Base-by-base conservation (phyloP, 2,888 invertebrate genomes). In the Dinocampus coccinellae region DNA sequence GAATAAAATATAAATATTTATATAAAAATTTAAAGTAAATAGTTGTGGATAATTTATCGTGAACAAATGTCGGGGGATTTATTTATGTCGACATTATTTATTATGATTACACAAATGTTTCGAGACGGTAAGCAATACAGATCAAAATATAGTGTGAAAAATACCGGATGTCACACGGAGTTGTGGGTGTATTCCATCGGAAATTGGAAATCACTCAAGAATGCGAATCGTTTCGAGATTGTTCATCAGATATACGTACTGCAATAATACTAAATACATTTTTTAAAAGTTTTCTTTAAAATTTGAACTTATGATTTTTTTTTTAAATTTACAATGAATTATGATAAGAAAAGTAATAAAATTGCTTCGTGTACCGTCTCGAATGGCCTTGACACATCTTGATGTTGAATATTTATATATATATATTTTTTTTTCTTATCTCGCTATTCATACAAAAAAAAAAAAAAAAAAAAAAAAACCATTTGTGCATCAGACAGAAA, bases 151-250 rank as follows among this genome's bases (percentile, higher is more conserved):
- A 42, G 39, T 16, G 52, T 11, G 24, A 39, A n/a, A 9, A 39
- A 39, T 16, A 61, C 33, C 20, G 29, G 26, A 61, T 29, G 29
- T 10, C 11, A 62, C 11, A 53, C 2, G 52, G 20, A 16, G 13
- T n/a, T n/a, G 26, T 42, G 13, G 39, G 22, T 24, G 1, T n/a
- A 39, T n/a, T 16, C 36, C n/a, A 13, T 7, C 53, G 69, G 69
- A 69, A 63, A 69, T 69, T 55, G 62, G 42, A 69, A 69, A 69
- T 55, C 39, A 69, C 69, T 69, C 61, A 61, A n/a, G 53, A 33
- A 33, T 29, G 39, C 13, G 39, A 39, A 39, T 39, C 39, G 39
- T 39, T 39, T 39, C n/a, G 39, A 39, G 39, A 39, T 39, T 39
- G 39, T 13, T n/a, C n/a, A 13, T 39, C 39, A 39, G 13, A 39